Evolutionary conservation across 2,113 vertebrate genomes (phyloP).

Genomic region (Columbina picui): DNA sequence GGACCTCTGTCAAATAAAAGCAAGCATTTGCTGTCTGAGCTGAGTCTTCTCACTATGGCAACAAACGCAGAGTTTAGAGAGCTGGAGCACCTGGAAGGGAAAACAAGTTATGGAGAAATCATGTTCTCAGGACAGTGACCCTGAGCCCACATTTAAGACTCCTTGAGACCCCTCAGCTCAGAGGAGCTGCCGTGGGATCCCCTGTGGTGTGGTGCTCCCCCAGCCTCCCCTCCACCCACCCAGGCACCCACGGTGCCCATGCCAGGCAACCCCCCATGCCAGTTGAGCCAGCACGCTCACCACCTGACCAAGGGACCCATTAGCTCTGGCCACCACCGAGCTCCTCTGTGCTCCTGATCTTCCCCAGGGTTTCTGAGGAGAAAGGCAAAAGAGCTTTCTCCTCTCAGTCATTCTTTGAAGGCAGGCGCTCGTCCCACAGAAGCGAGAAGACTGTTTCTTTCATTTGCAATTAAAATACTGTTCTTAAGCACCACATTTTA

Average conservation of each 20-base stretch:
- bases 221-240: not conserved
- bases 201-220: rapidly evolving
- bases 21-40: not conserved
- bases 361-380: not conserved
- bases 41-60: constrained; percentile 6
- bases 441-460: not conserved
- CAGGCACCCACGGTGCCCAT: rapidly evolving
- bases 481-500: constrained; percentile 32
- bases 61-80: not conserved
- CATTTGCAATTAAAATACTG: constrained; percentile 45
- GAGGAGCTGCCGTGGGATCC: not conserved
- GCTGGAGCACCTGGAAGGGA: not conserved
- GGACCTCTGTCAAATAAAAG: not conserved
- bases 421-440: not conserved
- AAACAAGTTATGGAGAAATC: not conserved
- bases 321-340: rapidly evolving
- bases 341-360: not conserved
- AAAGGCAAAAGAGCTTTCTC: not conserved
- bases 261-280: not conserved
- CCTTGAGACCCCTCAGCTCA: not conserved
- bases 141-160: rapidly evolving
- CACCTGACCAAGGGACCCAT: rapidly evolving
- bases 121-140: rapidly evolving
- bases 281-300: not conserved
- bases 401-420: not conserved